Evolutionary conservation across 2,888 invertebrate genomes (phyloP).

Genomic region (Scaptodrosophila latifasciaeformis): DNA sequence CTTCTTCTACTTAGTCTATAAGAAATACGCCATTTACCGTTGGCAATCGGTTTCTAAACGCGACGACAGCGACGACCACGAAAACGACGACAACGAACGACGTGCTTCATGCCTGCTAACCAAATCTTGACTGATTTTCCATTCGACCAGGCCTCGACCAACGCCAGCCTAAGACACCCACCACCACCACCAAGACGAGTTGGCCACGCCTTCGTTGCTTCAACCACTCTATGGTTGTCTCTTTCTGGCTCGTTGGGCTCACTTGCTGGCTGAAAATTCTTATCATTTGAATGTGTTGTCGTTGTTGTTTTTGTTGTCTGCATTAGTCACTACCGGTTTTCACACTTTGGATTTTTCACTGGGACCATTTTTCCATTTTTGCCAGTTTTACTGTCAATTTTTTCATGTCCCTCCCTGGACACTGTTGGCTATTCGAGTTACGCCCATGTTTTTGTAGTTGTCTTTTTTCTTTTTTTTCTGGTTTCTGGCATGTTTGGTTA

Average conservation of each 20-base stretch:
- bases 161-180: constrained; percentile 28
- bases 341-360: no score
- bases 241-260: constrained; percentile 16
- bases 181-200: constrained; percentile 1
- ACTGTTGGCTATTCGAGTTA: constrained; percentile 54
- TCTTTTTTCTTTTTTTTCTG: constrained; percentile 42
- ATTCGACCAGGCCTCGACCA: constrained; percentile 36
- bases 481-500: no score
- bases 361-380: constrained; percentile 36
- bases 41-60: constrained; percentile 32
- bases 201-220: constrained; percentile 36
- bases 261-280: constrained; percentile 14
- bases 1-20: no score
- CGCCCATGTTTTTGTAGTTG: constrained; percentile 55
- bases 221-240: constrained; percentile 13
- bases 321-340: constrained; percentile 67
- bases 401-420: constrained; percentile 31
- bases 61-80: constrained; percentile 24
- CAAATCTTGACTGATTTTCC: constrained; percentile 68
- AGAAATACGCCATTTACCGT: constrained; percentile 32
- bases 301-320: constrained; percentile 30
- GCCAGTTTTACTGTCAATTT: constrained; percentile 26
- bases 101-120: constrained; percentile 66
- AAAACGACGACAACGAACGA: constrained; percentile 50
- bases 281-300: no score